Evolutionary conservation across 1,140 invertebrate genomes (phyloP).

Genomic region (Oreohelix idahoensis): DNA sequence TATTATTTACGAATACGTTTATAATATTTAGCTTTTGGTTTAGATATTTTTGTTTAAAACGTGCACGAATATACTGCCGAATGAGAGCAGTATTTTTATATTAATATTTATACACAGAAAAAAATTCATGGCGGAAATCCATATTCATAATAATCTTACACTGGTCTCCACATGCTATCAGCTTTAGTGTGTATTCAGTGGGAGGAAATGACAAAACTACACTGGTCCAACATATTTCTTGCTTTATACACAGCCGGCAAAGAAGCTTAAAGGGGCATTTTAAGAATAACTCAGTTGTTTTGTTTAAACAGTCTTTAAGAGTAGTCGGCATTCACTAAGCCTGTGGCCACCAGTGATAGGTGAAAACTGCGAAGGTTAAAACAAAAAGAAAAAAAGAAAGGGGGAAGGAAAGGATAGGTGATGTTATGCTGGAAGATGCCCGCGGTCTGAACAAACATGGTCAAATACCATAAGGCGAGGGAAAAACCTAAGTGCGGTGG

Average conservation of each 20-base stretch:
- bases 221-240: not conserved
- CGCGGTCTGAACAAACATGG: not conserved
- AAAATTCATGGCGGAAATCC: too few species aligned
- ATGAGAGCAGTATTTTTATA: too few species aligned
- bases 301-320: not conserved
- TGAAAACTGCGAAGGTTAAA: not conserved
- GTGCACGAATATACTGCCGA: too few species aligned
- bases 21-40: too few species aligned
- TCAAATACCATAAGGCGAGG: not conserved
- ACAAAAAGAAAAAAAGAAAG: not conserved
- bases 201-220: not conserved
- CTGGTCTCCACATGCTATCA: too few species aligned
- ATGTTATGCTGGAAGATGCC: not conserved
- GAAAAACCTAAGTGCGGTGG: not conserved
- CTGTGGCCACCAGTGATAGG: not conserved
- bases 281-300: not conserved
- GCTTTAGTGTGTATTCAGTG: not conserved
- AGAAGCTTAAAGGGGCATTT: not conserved
- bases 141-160: too few species aligned
- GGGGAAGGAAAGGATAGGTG: not conserved
- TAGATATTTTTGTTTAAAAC: too few species aligned
- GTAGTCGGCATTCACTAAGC: not conserved
- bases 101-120: too few species aligned
- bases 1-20: too few species aligned
- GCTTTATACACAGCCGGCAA: not conserved